Conservation (phyloP, 1,140 invertebrate species). For the Drosophila saltans region DNA sequence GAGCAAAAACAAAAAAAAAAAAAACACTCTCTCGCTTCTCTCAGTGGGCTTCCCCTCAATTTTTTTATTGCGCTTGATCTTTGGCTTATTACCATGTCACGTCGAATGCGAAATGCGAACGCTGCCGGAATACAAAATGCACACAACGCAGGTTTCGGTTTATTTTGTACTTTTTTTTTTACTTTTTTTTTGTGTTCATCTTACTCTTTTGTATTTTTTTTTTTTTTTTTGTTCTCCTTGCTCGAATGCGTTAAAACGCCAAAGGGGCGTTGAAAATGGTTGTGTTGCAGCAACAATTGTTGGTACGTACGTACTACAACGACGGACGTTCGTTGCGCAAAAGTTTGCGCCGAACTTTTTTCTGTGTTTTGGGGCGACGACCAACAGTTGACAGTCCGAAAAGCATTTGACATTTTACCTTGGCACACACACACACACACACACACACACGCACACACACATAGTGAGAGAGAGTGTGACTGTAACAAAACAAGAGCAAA, state of each 20-base stretch:
- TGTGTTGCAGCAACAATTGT: constrained; percentile 48
- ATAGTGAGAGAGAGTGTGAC: constrained; percentile 9
- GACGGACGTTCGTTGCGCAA: constrained; percentile 13
- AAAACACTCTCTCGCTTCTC: constrained; percentile 4
- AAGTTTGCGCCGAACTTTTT: constrained; percentile 36
- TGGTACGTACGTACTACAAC: constrained; percentile 19
- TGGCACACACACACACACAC: constrained; percentile 59
- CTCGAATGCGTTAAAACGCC: constrained; percentile 70
- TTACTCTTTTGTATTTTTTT: constrained; percentile 11
- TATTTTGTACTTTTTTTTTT: constrained; percentile 13
- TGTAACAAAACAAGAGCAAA: constrained; percentile 58
- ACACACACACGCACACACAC: constrained; percentile 19
- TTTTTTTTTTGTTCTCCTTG: constrained; percentile 39
- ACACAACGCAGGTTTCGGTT: constrained; percentile 24
- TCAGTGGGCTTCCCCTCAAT: constrained; percentile 21
- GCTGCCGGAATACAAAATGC: constrained; percentile 67
- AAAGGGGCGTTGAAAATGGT: constrained; percentile 64
- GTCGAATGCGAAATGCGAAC: constrained; percentile 72
- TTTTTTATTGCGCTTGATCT: constrained; percentile 73
- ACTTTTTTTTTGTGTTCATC: constrained; percentile 21
- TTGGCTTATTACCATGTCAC: constrained; percentile 81
- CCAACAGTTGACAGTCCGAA: constrained; percentile 80
- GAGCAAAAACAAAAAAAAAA: not conserved
- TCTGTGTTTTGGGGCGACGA: constrained; percentile 40
- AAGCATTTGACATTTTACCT: constrained; percentile 83